Evolutionary conservation across 2,888 invertebrate species (phyloP).

Genomic region (Ectemnius lituratus): DNA sequence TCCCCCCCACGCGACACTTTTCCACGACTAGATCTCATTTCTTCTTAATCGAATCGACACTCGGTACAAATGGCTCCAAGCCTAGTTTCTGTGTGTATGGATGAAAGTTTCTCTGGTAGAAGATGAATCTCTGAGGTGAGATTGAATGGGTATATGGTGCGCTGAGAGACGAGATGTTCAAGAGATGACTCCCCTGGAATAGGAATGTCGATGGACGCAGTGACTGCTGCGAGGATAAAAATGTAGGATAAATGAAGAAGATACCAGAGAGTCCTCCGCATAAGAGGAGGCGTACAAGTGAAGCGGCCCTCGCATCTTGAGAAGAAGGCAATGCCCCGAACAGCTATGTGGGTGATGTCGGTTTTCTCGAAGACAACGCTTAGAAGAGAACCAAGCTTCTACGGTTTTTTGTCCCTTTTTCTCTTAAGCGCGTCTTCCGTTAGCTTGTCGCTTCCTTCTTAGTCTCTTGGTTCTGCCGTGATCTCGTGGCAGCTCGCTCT

Average conservation of each 20-base stretch:
- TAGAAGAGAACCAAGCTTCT: slow-evolving; percentile 23
- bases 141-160: no score
- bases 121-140: no score
- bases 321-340: slow-evolving; percentile 38
- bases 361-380: slow-evolving; percentile 31
- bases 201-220: no score
- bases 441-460: slow-evolving; percentile 8
- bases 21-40: background rate
- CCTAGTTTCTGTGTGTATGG: no score
- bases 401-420: slow-evolving; percentile 1
- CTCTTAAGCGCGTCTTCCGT: background rate
- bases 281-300: background rate
- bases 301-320: slow-evolving; percentile 10
- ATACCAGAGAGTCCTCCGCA: background rate
- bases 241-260: slow-evolving; percentile 4
- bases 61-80: no score
- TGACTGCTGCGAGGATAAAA: background rate
- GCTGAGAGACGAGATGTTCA: no score
- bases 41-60: background rate
- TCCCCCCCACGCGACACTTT: background rate
- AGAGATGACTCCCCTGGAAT: no score
- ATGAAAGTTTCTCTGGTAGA: no score
- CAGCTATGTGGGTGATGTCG: slow-evolving; percentile 51
- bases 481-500: background rate
- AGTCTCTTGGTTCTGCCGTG: background rate